A percentile compares a stretch with the other conserved stretches of the same genome.
phyloP scores from a whole-genome alignment of 2,888 invertebrate genomes.

The Dicyrtomina minuta region DNA sequence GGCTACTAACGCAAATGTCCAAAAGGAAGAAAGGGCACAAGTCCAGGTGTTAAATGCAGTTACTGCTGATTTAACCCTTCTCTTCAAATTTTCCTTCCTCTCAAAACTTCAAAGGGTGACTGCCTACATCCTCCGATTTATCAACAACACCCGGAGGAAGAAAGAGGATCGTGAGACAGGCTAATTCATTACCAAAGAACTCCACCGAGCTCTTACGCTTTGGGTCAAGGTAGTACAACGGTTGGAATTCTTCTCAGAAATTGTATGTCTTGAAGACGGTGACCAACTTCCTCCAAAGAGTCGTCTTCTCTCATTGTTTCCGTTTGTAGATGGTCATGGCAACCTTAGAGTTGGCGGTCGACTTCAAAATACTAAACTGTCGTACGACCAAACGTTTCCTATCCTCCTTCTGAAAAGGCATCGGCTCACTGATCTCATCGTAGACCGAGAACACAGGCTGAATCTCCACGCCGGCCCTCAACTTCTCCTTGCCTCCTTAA shows the following conservation, averaged over 20 bases:
- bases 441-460: slow-evolving; percentile 40
- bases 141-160: neutral
- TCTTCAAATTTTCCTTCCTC: neutral
- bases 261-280: neutral
- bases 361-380: neutral
- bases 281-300: neutral
- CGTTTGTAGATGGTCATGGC: slow-evolving; percentile 22
- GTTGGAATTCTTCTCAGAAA: slow-evolving; percentile 3
- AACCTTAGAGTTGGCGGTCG: slow-evolving; percentile 22
- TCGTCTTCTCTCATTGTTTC: neutral
- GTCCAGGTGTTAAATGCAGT: neutral
- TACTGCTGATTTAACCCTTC: no score
- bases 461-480: slow-evolving; percentile 50
- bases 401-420: slow-evolving; percentile 26
- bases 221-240: neutral
- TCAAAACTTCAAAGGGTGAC: slow-evolving; percentile 1
- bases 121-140: slow-evolving; percentile 11
- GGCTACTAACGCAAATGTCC: neutral
- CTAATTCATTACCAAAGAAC: neutral
- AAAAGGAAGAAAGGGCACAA: neutral
- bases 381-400: slow-evolving; percentile 14
- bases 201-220: neutral
- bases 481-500: slow-evolving; percentile 42
- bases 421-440: slow-evolving; percentile 31
- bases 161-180: neutral